Evolutionary conservation across 2,113 vertebrate species (phyloP).

Genomic region (Tor tambroides): DNA sequence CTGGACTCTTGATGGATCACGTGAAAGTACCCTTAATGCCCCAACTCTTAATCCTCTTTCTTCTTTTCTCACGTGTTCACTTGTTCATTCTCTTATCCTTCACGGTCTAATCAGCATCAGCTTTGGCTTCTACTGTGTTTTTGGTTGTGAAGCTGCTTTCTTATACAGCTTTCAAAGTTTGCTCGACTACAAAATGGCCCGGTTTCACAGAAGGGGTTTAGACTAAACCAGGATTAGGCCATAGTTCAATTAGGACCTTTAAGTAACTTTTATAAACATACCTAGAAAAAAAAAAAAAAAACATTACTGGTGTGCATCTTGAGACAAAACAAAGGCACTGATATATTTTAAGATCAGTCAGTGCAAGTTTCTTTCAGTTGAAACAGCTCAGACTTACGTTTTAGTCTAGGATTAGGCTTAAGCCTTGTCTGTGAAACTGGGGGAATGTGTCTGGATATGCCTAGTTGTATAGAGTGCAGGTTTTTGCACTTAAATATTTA

Average conservation of each 20-base stretch:
- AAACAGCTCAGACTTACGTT: no score
- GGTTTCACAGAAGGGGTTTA: no score
- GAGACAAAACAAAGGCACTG: no score
- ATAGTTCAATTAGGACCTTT: no score
- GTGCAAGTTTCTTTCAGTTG: no score
- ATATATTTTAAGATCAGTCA: no score
- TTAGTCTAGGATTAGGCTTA: no score
- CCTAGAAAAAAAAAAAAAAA: no score
- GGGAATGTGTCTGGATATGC: background rate
- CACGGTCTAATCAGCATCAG: background rate
- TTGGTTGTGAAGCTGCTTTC: background rate
- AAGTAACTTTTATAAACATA: no score
- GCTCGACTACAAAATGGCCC: background rate
- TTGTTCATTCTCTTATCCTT: background rate
- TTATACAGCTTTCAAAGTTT: background rate
- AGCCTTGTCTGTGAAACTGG: no score
- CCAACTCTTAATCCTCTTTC: constrained; percentile 1
- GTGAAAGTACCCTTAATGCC: constrained; percentile 44
- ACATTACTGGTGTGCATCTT: no score
- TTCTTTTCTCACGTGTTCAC: background rate
- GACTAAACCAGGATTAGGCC: no score
- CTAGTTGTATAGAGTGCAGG: background rate
- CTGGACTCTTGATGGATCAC: constrained; percentile 45
- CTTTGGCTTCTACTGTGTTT: background rate
- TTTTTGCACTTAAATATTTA: background rate